Evolutionary conservation across 2,113 vertebrate species (phyloP).

Genomic region (Dermatemys mawii): DNA sequence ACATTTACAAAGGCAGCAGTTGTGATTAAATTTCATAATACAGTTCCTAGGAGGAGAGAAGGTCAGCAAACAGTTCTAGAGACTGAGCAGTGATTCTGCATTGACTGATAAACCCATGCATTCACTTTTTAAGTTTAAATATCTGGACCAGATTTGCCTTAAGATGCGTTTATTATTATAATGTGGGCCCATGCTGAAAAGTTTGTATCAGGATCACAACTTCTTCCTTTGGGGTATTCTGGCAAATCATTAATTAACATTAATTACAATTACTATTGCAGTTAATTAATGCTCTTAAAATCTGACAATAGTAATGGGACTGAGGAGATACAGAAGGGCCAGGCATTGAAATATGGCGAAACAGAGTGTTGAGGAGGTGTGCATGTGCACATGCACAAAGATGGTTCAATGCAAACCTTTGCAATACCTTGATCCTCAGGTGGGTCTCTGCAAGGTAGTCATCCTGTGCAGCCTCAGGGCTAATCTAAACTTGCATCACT

Average conservation of each 20-base stretch:
- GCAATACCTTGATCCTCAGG: rapidly evolving
- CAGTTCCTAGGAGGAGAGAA: neutral
- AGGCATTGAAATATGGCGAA: neutral
- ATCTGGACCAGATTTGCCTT: neutral
- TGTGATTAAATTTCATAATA: conserved; percentile 3
- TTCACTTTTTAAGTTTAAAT: neutral
- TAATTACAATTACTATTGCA: neutral
- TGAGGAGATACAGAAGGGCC: neutral
- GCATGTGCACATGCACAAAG: neutral
- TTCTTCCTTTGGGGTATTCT: neutral
- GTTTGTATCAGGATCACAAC: neutral
- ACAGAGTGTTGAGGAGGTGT: neutral
- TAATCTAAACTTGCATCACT: neutral
- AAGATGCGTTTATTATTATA: neutral
- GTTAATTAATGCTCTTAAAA: neutral
- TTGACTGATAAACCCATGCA: neutral
- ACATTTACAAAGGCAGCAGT: neutral
- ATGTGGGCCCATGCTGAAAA: neutral
- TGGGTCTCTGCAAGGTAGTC: neutral
- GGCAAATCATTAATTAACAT: neutral
- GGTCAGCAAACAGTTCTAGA: neutral
- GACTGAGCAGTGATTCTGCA: neutral
- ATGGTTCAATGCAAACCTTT: neutral
- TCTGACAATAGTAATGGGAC: neutral
- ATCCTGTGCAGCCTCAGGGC: neutral